Evolutionary conservation across 2,888 invertebrate genomes (phyloP), one percentile per base, ranked within the genome.

Genomic region (Agapostemon virescens): DNA sequence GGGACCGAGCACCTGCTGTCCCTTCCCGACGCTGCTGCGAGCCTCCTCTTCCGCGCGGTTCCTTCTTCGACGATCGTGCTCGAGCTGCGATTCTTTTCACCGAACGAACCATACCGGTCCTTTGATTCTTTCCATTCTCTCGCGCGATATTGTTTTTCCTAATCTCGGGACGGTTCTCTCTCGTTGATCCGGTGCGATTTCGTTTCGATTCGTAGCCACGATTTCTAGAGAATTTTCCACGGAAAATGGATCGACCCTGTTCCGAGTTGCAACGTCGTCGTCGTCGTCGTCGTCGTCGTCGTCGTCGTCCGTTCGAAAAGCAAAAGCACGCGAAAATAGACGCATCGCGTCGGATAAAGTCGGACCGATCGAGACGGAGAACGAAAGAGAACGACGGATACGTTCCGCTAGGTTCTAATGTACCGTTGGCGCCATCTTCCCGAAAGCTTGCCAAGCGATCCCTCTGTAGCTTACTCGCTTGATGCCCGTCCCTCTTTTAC

Each of bases 1-100:
- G 90, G 91, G 91, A 92, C 92, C 92, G 92, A 92, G 92, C 92
- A 92, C 92, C 92, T 91, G 92, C 92, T 91, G 91, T 90, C 90
- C 88, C 87, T 86, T 86, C 86, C 88, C 88, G 83, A 85, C 49
- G 49, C n/a, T 49, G 49, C n/a, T 49, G n/a, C 61, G 26, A 17
- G 85, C 86, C 85, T 84, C 85, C 86, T 84, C 80, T 82, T 83
- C 84, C 84, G 74, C 69, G 69, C 76, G 45, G 17, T 63, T 79
- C 84, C 82, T 82, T 83, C 63, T 71, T 49, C 69, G 40, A 92
- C 90, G 63, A 36, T 36, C 33, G 33, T n/a, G n/a, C n/a, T n/a
- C n/a, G n/a, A n/a, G n/a, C n/a, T n/a, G 93, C 93, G 26, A 90
- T 91, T 69, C 76, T 71, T 69, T 49, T n/a, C 49, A 4, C 3